Percentiles rank a stretch among this genome's conserved stretches.
Evolutionary conservation across 2,797 vertebrate species (phyloP).

Genomic region (Alauda arvensis): DNA sequence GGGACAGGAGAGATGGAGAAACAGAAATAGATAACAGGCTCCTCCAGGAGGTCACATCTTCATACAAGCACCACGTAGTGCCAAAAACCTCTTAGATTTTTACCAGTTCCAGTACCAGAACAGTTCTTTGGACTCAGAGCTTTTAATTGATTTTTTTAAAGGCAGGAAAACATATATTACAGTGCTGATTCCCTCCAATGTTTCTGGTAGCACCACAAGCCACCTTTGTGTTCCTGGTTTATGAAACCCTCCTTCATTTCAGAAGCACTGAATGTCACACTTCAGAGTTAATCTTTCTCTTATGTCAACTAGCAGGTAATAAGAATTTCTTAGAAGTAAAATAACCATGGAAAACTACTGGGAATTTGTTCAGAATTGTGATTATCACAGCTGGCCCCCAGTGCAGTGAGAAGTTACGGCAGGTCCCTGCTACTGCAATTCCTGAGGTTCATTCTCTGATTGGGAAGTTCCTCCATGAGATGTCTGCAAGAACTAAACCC

Average conservation of each 20-base stretch:
- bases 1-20: background rate
- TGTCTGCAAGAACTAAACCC: background rate
- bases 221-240: background rate
- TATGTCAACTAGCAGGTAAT: background rate
- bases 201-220: background rate
- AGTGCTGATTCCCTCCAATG: background rate
- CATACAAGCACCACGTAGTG: background rate
- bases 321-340: background rate
- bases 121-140: background rate
- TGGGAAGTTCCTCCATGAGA: background rate
- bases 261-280: background rate
- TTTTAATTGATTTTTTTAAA: background rate
- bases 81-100: background rate
- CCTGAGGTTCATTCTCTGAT: background rate
- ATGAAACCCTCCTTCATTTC: background rate
- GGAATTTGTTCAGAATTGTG: background rate
- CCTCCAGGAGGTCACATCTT: background rate
- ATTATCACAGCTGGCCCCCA: background rate
- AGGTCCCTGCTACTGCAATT: rapidly evolving
- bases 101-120: background rate
- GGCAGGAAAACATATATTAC: background rate
- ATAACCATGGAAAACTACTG: background rate
- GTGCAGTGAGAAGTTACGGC: background rate
- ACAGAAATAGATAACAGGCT: background rate
- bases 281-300: background rate